A percentile compares a stretch with the other conserved stretches of the same genome.
Conservation (phyloP, 2,797 vertebrate species). For the Taenioides sp. region DNA sequence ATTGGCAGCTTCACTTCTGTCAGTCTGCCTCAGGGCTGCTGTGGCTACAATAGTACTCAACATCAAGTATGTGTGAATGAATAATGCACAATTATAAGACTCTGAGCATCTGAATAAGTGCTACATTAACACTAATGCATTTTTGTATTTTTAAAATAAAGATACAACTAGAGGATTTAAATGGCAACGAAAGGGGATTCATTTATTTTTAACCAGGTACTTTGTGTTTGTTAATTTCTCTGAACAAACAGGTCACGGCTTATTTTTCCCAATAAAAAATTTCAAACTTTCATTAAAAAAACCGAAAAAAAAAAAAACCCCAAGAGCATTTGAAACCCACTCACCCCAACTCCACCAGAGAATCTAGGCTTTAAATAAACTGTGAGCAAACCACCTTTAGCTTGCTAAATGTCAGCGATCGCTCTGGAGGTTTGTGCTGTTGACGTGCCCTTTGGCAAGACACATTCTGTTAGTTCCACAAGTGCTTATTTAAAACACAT, state of each 20-base stretch:
- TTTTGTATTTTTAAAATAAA: neutral
- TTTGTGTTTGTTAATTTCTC: too few species aligned
- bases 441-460: slow-evolving; percentile 3
- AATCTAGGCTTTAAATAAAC: neutral
- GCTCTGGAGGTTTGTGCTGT: slow-evolving; percentile 6
- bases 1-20: too few species aligned
- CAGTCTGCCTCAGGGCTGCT: too few species aligned
- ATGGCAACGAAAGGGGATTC: neutral
- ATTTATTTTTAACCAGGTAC: too few species aligned
- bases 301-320: neutral
- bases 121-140: too few species aligned
- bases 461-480: neutral
- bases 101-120: neutral
- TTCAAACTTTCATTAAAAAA: neutral
- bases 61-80: too few species aligned
- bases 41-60: too few species aligned
- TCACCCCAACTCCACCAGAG: neutral
- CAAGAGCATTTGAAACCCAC: neutral
- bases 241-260: neutral
- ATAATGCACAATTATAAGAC: neutral
- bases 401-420: slow-evolving; percentile 1
- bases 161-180: neutral
- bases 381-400: neutral
- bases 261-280: neutral
- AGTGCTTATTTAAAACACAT: neutral